phyloP scores from a whole-genome alignment of 2,113 vertebrate species.

The Amblyornis subalaris region DNA sequence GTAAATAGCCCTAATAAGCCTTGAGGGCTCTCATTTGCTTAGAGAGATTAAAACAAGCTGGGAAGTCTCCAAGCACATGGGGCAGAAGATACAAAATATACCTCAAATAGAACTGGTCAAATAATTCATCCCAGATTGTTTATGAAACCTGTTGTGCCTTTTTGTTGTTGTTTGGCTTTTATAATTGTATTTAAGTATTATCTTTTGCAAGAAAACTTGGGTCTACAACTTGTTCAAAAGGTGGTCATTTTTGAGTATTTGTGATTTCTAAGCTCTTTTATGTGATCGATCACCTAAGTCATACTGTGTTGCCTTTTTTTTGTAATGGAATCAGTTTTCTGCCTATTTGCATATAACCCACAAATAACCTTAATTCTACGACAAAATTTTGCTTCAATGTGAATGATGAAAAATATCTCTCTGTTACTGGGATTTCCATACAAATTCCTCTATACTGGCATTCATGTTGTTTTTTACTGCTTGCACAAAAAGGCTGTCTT shows the following conservation, averaged over 20 bases:
- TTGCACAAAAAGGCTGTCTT: not conserved
- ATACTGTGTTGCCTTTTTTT: not conserved
- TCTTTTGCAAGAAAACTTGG: not conserved
- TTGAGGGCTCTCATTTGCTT: conserved; percentile 69
- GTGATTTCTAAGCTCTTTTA: not conserved
- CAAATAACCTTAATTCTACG: not conserved
- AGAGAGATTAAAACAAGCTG: conserved; percentile 60
- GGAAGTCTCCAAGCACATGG: conserved; percentile 4
- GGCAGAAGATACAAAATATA: not conserved
- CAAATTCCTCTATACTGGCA: not conserved
- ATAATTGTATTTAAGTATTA: not conserved
- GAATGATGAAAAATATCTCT: not conserved
- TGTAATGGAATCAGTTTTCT: not conserved
- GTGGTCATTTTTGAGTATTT: not conserved
- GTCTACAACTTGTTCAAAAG: not conserved
- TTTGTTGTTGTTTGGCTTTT: not conserved
- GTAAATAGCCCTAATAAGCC: conserved; percentile 68
- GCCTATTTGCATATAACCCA: not conserved
- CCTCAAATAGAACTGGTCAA: not conserved
- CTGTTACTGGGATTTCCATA: not conserved
- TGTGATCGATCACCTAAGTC: not conserved
- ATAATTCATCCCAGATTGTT: not conserved
- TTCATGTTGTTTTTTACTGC: not conserved
- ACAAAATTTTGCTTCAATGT: not conserved
- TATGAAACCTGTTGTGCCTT: not conserved